Percentiles rank a stretch among this genome's conserved stretches.
These are phyloP conservation scores for Strongylocentrotus purpuratus DNA, from an alignment of 35 echinoderm and acorn worm species.

Conservation along the genomic window DNA sequence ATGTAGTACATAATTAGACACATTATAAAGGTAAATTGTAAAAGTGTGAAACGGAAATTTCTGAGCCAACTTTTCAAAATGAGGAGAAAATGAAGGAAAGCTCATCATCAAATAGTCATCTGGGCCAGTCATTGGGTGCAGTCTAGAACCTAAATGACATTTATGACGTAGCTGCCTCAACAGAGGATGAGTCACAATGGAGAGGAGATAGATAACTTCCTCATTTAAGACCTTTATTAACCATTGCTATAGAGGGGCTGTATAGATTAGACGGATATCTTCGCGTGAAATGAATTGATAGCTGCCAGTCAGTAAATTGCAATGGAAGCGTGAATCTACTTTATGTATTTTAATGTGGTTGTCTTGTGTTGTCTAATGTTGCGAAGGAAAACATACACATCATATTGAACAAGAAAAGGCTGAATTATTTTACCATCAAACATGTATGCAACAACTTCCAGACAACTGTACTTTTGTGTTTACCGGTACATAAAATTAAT, in stretches of 20 bases:
- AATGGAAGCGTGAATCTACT: background rate
- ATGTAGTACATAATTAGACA: too few species aligned
- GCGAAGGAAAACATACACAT: too few species aligned
- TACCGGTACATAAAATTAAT: too few species aligned
- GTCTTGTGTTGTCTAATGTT: too few species aligned
- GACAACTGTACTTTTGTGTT: too few species aligned
- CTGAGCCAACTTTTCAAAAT: background rate
- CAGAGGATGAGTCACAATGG: background rate
- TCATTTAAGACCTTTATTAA: background rate
- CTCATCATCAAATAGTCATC: background rate
- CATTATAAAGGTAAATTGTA: too few species aligned
- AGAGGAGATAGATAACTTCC: constrained; percentile 17
- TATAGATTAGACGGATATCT: background rate
- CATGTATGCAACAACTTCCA: too few species aligned
- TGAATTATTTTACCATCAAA: too few species aligned
- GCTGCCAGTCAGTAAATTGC: background rate
- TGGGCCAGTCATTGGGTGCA: background rate
- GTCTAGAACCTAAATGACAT: background rate
- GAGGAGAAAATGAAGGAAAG: background rate
- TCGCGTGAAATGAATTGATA: background rate
- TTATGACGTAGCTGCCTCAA: background rate
- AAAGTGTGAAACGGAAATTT: background rate
- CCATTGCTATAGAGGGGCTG: background rate
- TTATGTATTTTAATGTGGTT: too few species aligned
- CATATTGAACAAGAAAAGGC: too few species aligned